A percentile compares a stretch with the other conserved stretches of the same genome.
Evolutionary conservation across 2,888 invertebrate species (phyloP).

Genomic region (Lycaena phlaeas): DNA sequence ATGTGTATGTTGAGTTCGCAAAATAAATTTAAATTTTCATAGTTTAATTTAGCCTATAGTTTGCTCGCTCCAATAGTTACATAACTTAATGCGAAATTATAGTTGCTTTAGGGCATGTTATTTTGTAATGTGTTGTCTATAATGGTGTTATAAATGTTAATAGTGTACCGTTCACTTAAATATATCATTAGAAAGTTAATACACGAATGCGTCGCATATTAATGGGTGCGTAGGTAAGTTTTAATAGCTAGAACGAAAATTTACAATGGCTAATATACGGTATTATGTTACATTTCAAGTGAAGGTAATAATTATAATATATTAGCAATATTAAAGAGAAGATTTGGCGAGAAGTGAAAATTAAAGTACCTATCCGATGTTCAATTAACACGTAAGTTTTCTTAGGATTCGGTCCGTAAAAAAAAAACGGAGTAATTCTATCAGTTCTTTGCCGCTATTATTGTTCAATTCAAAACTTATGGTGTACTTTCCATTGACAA

Average conservation of each 20-base stretch:
- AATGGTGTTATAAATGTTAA: slow-evolving; percentile 10
- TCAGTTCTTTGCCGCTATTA: too few species aligned
- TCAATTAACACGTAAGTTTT: too few species aligned
- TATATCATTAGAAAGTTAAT: slow-evolving; percentile 10
- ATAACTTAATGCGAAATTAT: slow-evolving; percentile 20
- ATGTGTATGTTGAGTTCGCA: too few species aligned
- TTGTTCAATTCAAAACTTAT: too few species aligned
- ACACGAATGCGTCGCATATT: not conserved
- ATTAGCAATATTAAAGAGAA: not conserved
- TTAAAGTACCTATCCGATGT: too few species aligned
- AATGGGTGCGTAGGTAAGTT: slow-evolving; percentile 8
- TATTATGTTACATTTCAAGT: not conserved
- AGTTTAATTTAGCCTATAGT: slow-evolving; percentile 6
- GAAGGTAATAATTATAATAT: not conserved
- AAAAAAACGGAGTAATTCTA: too few species aligned
- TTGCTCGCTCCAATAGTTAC: slow-evolving; percentile 15
- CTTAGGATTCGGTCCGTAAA: too few species aligned
- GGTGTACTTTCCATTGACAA: too few species aligned
- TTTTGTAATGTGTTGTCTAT: slow-evolving; percentile 9
- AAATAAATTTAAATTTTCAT: too few species aligned
- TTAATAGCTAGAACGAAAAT: slow-evolving; percentile 6
- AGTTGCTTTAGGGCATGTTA: slow-evolving; percentile 9
- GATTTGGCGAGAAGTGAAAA: too few species aligned
- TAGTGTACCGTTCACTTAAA: slow-evolving; percentile 9
- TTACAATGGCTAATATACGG: slow-evolving; percentile 5